Base-by-base conservation (phyloP, 1,140 invertebrate genomes). In the Lepidostoma basale region DNA sequence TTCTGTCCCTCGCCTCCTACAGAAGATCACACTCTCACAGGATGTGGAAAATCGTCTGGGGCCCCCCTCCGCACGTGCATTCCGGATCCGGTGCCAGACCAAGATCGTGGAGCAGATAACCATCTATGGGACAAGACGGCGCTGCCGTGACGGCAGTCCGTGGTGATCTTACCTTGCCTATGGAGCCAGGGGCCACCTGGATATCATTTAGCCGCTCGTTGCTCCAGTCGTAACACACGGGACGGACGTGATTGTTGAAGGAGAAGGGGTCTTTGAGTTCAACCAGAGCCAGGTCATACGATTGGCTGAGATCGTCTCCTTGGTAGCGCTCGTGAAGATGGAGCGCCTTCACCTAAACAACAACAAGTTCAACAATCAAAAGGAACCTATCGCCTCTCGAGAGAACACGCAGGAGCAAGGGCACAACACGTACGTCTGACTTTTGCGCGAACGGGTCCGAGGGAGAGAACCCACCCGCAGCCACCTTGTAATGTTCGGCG, bases 111-210 rank as follows among this genome's bases (percentile, higher is more conserved):
- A n/a, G n/a, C n/a, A n/a, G n/a, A n/a, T n/a, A n/a, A n/a, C n/a
- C n/a, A n/a, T n/a, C n/a, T n/a, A n/a, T n/a, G n/a, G n/a, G n/a
- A n/a, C n/a, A n/a, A n/a, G n/a, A n/a, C n/a, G n/a, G n/a, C n/a
- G n/a, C n/a, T n/a, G n/a, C n/a, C n/a, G n/a, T n/a, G n/a, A n/a
- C n/a, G n/a, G n/a, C 33, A 36, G 44, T 23, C 47, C 58, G 49
- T 3, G 39, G 36, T 33, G 59, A n/a, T n/a, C 22, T 49, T 30
- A 66, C 63, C 49, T 66, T 66, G 22, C 63, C 63, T 10, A 36
- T 5, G 1, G 2, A 8, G 16, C 36, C 49, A 25, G 44, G 4
- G 12, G 44, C 12, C 4, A 44, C 23, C 23, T 64, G 62, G n/a
- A 28, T 14, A 12, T 64, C 52, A 14, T 64, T 22, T 14, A 64